Evolutionary conservation across 1,140 invertebrate species (phyloP).

Genomic region (Chymomyza costata): DNA sequence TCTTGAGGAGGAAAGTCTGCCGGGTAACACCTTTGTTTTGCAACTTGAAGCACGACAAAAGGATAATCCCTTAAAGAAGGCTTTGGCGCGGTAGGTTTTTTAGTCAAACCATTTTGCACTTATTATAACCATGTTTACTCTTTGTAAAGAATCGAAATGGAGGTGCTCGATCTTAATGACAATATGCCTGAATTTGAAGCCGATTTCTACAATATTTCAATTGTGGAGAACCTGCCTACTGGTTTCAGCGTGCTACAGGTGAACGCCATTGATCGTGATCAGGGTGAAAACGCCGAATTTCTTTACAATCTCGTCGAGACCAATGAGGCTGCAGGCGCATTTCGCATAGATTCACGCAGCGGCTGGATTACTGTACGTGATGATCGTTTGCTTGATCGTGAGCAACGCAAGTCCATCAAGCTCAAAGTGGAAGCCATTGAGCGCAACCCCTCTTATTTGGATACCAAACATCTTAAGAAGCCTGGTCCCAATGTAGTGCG

Average conservation of each 20-base stretch:
- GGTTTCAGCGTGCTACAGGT: conserved; percentile 90
- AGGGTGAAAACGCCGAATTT: conserved; percentile 90
- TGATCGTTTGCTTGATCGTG: conserved; percentile 86
- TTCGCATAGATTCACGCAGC: conserved; percentile 84
- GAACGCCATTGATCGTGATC: conserved; percentile 85
- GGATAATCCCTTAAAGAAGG: conserved; percentile 86
- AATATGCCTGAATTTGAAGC: conserved; percentile 90
- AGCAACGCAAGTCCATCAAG: conserved; percentile 81
- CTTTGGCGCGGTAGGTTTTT: conserved; percentile 77
- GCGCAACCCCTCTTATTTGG: conserved; percentile 65
- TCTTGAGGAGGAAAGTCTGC: conserved; percentile 82
- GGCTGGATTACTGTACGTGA: conserved; percentile 91
- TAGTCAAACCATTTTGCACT: too few relatives aligned
- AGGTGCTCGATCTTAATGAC: conserved; percentile 88
- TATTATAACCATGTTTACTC: background rate
- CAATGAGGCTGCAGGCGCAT: conserved; percentile 84
- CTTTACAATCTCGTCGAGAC: conserved; percentile 81
- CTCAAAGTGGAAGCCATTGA: conserved; percentile 87
- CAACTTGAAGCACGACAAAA: conserved; percentile 86
- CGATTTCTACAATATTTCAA: conserved; percentile 92
- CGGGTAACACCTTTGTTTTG: conserved; percentile 84
- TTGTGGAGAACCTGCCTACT: conserved; percentile 92
- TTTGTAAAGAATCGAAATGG: conserved; percentile 81
- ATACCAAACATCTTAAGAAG: conserved; percentile 53
- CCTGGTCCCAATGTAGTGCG: conserved; percentile 78